Evolutionary conservation across 2,888 invertebrate genomes (phyloP).

Genomic region (Drosophila paracracens): DNA sequence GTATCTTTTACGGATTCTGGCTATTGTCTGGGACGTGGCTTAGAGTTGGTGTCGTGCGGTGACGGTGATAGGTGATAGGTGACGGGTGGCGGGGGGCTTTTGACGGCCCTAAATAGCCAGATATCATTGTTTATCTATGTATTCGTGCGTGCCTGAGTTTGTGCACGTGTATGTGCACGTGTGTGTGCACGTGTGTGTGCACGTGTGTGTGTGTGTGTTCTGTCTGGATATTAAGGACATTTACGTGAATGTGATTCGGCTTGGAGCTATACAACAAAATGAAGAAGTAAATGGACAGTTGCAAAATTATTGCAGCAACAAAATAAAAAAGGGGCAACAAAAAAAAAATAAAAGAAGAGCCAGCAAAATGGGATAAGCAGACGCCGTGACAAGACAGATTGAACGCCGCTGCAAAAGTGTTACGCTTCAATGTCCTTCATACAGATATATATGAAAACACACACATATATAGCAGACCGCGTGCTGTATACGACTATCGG

Average conservation of each 20-base stretch:
- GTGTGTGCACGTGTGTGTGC: background rate
- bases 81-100: constrained; percentile 21
- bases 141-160: background rate
- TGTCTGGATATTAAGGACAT: constrained; percentile 55
- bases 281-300: constrained; percentile 73
- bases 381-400: constrained; percentile 65
- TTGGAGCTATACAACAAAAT: constrained; percentile 31
- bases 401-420: constrained; percentile 54
- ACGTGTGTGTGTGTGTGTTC: background rate
- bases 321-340: background rate
- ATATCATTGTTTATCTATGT: constrained; percentile 67
- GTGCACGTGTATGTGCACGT: constrained; percentile 8
- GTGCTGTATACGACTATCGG: constrained; percentile 6
- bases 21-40: constrained; percentile 33
- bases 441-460: constrained; percentile 6
- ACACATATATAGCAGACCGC: background rate
- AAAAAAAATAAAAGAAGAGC: constrained; percentile 21
- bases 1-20: constrained; percentile 63
- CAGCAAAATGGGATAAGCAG: constrained; percentile 37
- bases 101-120: constrained; percentile 60
- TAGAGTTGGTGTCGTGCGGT: background rate
- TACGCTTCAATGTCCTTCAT: constrained; percentile 63
- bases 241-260: constrained; percentile 25
- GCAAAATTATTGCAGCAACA: constrained; percentile 60
- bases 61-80: background rate